A percentile compares a stretch with the other conserved stretches of the same genome.
Evolutionary conservation across 1,140 invertebrate species (phyloP).

Genomic region (Nautilus pompilius): DNA sequence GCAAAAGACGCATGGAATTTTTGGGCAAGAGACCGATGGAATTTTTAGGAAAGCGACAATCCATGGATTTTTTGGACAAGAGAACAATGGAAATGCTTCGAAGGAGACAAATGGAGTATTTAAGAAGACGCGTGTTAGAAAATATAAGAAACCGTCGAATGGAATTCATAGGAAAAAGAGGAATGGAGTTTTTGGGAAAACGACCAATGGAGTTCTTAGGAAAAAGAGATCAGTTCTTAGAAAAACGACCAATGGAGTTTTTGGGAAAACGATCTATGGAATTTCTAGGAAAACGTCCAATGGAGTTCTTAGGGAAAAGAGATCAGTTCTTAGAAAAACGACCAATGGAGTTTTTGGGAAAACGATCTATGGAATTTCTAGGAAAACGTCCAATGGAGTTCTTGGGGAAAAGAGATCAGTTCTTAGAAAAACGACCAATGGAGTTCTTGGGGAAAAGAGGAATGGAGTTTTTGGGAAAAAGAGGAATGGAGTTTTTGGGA

Average conservation of each 20-base stretch:
- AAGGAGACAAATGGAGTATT: no score
- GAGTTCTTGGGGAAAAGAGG: background rate
- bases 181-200: constrained; percentile 1
- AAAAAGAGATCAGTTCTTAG: no score
- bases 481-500: background rate
- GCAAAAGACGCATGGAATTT: no score
- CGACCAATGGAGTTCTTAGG: background rate
- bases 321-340: constrained; percentile 2
- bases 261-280: constrained; percentile 3
- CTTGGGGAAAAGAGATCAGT: background rate
- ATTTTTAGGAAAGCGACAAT: no score
- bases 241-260: background rate
- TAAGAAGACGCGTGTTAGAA: no score
- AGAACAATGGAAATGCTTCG: no score
- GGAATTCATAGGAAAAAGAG: constrained; percentile 3
- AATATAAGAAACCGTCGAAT: no score
- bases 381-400: background rate
- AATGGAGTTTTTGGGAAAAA: constrained; percentile 3
- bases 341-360: background rate
- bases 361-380: constrained; percentile 1
- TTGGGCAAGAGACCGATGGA: no score
- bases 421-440: background rate
- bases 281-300: constrained; percentile 1
- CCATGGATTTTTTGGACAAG: no score
- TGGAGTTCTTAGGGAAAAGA: constrained; percentile 3